Base-by-base conservation (phyloP, 2,113 vertebrate species). In the Mugil cephalus region DNA sequence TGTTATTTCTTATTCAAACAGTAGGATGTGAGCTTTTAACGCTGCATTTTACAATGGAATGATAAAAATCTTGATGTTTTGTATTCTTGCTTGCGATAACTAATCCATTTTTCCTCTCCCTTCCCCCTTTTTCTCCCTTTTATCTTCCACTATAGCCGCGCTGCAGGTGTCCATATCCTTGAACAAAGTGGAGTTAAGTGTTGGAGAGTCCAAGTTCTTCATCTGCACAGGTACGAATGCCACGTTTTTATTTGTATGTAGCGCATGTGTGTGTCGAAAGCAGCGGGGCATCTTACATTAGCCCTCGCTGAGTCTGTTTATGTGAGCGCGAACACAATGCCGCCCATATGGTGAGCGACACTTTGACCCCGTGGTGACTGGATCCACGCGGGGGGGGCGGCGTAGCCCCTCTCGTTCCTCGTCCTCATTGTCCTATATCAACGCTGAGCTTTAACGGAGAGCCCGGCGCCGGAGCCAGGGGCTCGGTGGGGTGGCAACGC, bases 131-230 rank as follows among this genome's bases (percentile, higher is more conserved):
- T 36, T 6, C 53, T 40, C 50, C 45, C 18, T 72, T 35, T 73
- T 17, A 7, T 54, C 80, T 11, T 85, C 10, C 63, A 0, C 88
- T 18, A 90, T 93, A 99, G 97, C 96, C 82, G 92, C 96, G 83
- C 95, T 98, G 87, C 98, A 99, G 93, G 97, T 98, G 88, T 96
- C 98, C 78, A 99, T 99, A 94, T 98, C 97, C 63, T 94, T 99
- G 88, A 97, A 95, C 90, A 99, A 98, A 94, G 98, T 98, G 89
- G 97, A 99, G 88, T 94, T 99, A 76, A 99, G 98, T 68, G 97
- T 99, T 34, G 97, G 97, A 38, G 97, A 99, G 92, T 99, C 98
- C 72, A 99, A 99, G 92, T 99, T 99, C 94, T 99, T 99, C 95
- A 99, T 96, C 72, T 99, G 98, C 82, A 98, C 97, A 95, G 97